Evolutionary conservation across 2,797 vertebrate genomes (phyloP).

Genomic region (Pogoniulus pusillus): DNA sequence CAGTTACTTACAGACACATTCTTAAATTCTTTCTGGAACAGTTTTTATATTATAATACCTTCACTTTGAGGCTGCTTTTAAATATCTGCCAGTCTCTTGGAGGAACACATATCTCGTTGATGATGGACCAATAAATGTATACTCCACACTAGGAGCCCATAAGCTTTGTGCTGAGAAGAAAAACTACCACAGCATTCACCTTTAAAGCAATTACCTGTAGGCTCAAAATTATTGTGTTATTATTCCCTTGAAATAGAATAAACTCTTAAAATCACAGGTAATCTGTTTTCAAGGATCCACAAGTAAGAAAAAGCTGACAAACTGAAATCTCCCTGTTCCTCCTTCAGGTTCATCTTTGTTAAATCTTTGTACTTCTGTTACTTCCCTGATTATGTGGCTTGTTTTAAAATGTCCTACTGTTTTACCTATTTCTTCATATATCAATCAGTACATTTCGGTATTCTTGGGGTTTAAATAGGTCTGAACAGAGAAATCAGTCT

Average conservation of each 20-base stretch:
- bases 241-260: conserved; percentile 6
- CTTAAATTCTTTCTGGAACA: background rate
- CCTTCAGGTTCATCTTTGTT: background rate
- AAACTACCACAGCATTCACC: background rate
- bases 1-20: background rate
- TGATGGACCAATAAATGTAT: background rate
- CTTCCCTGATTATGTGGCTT: conserved; percentile 1
- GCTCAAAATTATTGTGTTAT: conserved; percentile 47
- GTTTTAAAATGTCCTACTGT: conserved; percentile 45
- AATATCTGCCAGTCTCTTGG: background rate
- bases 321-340: background rate
- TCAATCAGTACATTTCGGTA: background rate
- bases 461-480: conserved; percentile 9
- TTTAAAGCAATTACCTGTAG: conserved; percentile 39
- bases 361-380: conserved; percentile 1
- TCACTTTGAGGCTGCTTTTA: background rate
- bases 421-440: conserved; percentile 42
- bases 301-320: conserved; percentile 15
- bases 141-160: background rate
- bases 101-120: background rate
- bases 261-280: conserved; percentile 27
- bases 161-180: conserved; percentile 4
- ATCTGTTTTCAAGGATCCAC: conserved; percentile 11
- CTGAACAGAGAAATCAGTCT: conserved; percentile 17
- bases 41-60: background rate